Evolutionary conservation across 1,140 invertebrate species (phyloP).

Genomic region (Psix sp.): DNA sequence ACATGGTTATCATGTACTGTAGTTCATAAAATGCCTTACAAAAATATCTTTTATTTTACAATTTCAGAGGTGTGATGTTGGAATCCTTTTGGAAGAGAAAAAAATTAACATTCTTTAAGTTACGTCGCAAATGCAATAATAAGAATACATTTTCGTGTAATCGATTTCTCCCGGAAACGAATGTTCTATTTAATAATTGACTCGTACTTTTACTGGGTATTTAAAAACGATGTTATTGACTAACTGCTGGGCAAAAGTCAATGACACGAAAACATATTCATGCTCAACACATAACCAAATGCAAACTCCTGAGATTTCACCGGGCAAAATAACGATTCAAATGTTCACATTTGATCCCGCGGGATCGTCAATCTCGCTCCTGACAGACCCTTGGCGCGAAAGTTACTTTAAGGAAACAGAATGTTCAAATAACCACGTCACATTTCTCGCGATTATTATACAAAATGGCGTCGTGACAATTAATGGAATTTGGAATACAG

Average conservation of each 20-base stretch:
- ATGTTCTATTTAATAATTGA: constrained; percentile 30
- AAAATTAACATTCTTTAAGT: constrained; percentile 20
- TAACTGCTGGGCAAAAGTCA: constrained; percentile 27
- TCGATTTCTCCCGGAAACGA: constrained; percentile 28
- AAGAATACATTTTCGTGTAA: constrained; percentile 42
- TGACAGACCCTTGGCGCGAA: constrained; percentile 53
- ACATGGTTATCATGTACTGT: no score
- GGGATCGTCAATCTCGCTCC: constrained; percentile 30
- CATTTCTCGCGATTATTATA: constrained; percentile 4
- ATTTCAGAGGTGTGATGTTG: no score
- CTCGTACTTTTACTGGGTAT: constrained; percentile 7
- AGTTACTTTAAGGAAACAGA: constrained; percentile 34
- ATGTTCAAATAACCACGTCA: neutral
- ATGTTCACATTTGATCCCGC: constrained; percentile 33
- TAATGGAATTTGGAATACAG: constrained; percentile 26
- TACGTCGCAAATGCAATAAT: constrained; percentile 40
- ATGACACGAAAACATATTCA: constrained; percentile 38
- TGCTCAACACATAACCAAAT: constrained; percentile 15
- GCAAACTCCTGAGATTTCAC: constrained; percentile 31
- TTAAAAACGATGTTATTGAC: constrained; percentile 14
- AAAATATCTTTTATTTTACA: no score
- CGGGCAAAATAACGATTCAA: constrained; percentile 51
- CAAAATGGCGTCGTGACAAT: neutral
- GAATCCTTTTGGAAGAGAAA: constrained; percentile 1
- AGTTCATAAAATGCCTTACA: no score